A percentile compares a stretch with the other conserved stretches of the same genome.
These are phyloP conservation scores for Brachionus asplanchnoidis DNA, from an alignment of 1,140 invertebrate species.

Conservation along the genomic window DNA sequence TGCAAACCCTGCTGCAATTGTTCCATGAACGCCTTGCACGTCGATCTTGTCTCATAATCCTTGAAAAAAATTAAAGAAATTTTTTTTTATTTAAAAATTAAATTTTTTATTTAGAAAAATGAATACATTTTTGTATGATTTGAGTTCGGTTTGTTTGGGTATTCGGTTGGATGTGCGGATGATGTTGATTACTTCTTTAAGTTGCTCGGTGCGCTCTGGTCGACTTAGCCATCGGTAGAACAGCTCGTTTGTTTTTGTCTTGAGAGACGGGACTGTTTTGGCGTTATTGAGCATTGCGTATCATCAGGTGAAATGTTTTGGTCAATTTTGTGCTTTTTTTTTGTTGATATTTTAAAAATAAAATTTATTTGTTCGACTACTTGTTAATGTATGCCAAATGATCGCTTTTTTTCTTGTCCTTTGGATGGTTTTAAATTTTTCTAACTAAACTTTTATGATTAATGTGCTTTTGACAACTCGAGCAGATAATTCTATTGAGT, in stretches of 20 bases:
- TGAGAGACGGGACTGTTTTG: constrained; percentile 13
- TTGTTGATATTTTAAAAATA: background rate
- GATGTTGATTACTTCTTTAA: constrained; percentile 20
- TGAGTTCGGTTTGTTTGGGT: background rate
- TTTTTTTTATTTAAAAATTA: background rate
- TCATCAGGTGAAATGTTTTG: background rate
- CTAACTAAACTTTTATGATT: constrained; percentile 22
- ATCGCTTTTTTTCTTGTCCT: background rate
- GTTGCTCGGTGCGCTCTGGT: constrained; percentile 23
- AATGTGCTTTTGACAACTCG: background rate
- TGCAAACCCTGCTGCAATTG: background rate
- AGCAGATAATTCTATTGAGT: background rate
- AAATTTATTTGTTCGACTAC: background rate
- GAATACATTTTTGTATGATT: constrained; percentile 31
- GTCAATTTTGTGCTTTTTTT: background rate
- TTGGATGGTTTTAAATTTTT: background rate
- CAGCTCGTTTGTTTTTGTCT: constrained; percentile 28
- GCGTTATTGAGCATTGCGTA: background rate
- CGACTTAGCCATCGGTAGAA: constrained; percentile 34
- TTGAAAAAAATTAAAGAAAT: background rate
- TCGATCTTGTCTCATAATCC: background rate
- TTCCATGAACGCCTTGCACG: background rate
- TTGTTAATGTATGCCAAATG: background rate
- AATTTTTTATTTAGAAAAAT: background rate
- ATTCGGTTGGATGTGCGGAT: background rate